Evolutionary conservation across 2,888 invertebrate genomes (phyloP), one percentile per base, ranked within the genome.

Genomic region (Clanis bilineata): DNA sequence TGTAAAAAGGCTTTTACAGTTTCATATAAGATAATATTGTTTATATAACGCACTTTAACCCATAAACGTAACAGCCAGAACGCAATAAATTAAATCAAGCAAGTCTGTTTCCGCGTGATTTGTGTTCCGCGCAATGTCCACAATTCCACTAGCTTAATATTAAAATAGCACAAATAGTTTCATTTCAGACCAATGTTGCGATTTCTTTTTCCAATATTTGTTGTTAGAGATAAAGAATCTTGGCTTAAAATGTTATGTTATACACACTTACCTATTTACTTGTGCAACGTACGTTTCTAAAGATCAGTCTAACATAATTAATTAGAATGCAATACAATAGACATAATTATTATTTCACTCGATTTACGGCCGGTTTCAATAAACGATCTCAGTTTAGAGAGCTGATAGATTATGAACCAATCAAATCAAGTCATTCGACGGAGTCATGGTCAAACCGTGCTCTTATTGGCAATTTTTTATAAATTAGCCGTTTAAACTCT

Each of bases 31-130:
- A 18, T 51, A 32, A 32, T 32, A 51, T 32, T 51, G 12, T 32
- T 51, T 18, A 32, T 4, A 7, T 21, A 51, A 51, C 28, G 32
- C 10, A 32, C 10, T 51, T 51, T 32, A 51, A 28, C 28, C 18
- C 15, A 51, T 23, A 51, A 51, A 51, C 10, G 32, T 28, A 51
- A 18, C 22, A 32, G 28, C 23, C 15, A 43, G 18, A 43, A 57
- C 18, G 39, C 56, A 41, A 64, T 68, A 69, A 69, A 69, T 69
- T 68, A 67, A 66, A 62, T 57, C 62, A 56, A 18, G 43, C 65
- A 65, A 62, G 64, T 65, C 61, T 64, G 62, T 61, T 64, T 63
- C 57, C 63, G 58, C 59, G 59, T 66, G 69, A 70, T 70, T 69
- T 70, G 67, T 70, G 69, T 66, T 63, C 57, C 61, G 51, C 32